Conservation (phyloP, 2,888 invertebrate species). For the Entomobrya multifasciata region DNA sequence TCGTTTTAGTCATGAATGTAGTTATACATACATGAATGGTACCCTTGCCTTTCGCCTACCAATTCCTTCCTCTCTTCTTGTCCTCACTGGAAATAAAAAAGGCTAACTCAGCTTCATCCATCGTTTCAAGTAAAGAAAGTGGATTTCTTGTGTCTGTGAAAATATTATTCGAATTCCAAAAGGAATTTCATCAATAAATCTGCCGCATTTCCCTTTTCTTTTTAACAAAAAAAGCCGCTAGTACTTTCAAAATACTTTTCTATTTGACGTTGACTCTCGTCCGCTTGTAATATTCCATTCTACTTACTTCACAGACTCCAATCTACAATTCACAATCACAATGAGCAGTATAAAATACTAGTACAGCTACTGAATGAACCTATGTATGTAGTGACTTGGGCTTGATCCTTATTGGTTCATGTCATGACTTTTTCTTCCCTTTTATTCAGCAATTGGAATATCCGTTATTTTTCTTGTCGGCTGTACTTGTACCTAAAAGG, state of each 20-base stretch:
- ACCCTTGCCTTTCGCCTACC: constrained; percentile 42
- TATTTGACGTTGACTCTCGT: constrained; percentile 45
- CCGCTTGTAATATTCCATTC: constrained; percentile 27
- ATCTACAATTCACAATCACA: constrained; percentile 14
- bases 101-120: constrained; percentile 65
- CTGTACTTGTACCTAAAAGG: constrained; percentile 44
- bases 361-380: background rate
- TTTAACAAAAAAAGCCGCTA: constrained; percentile 59
- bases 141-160: constrained; percentile 76
- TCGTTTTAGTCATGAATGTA: constrained; percentile 53
- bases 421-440: constrained; percentile 69
- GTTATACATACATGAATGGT: constrained; percentile 56
- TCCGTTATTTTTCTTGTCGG: constrained; percentile 65
- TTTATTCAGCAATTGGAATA: constrained; percentile 67
- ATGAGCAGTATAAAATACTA: constrained; percentile 5
- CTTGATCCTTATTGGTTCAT: constrained; percentile 72
- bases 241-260: constrained; percentile 68
- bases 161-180: constrained; percentile 80
- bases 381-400: constrained; percentile 42
- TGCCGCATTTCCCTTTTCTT: constrained; percentile 79
- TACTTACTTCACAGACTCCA: too few relatives aligned
- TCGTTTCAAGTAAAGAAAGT: constrained; percentile 45
- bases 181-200: constrained; percentile 80
- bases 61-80: constrained; percentile 19
- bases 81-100: constrained; percentile 46